Evolutionary conservation across 2,797 vertebrate genomes (phyloP).

Genomic region (Saxicola maurus): DNA sequence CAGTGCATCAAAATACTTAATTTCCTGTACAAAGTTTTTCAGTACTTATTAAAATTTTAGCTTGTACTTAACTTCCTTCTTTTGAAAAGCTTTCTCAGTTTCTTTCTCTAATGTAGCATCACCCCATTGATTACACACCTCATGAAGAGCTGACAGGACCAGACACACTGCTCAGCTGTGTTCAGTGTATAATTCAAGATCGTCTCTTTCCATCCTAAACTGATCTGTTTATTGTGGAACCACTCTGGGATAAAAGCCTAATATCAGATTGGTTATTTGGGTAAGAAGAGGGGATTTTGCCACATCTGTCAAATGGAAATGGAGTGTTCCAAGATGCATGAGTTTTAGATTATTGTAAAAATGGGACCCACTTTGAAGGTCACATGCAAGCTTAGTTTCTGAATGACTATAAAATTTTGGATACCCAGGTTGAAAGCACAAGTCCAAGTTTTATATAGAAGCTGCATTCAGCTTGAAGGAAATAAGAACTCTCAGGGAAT

Average conservation of each 20-base stretch:
- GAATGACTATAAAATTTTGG: neutral
- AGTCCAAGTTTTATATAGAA: neutral
- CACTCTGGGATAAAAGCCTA: neutral
- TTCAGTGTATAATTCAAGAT: neutral
- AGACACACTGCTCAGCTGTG: neutral
- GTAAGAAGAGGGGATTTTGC: accelerated
- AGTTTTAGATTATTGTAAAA: neutral
- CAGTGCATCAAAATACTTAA: neutral
- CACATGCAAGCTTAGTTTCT: neutral
- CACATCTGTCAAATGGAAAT: neutral
- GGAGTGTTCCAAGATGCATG: neutral
- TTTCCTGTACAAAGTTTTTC: neutral
- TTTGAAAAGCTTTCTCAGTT: neutral
- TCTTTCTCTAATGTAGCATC: neutral
- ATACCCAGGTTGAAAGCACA: neutral
- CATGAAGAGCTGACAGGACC: neutral
- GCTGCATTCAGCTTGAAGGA: neutral
- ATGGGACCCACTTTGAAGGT: neutral
- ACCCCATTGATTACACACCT: neutral
- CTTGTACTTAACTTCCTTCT: neutral
- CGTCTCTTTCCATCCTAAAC: neutral
- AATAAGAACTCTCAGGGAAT: neutral
- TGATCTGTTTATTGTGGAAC: neutral
- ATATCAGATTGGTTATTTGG: neutral
- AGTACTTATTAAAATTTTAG: neutral